These are phyloP conservation scores for Cremastinae sp. DNA, from an alignment of 2,888 invertebrate genomes.

Conservation along the genomic window DNA sequence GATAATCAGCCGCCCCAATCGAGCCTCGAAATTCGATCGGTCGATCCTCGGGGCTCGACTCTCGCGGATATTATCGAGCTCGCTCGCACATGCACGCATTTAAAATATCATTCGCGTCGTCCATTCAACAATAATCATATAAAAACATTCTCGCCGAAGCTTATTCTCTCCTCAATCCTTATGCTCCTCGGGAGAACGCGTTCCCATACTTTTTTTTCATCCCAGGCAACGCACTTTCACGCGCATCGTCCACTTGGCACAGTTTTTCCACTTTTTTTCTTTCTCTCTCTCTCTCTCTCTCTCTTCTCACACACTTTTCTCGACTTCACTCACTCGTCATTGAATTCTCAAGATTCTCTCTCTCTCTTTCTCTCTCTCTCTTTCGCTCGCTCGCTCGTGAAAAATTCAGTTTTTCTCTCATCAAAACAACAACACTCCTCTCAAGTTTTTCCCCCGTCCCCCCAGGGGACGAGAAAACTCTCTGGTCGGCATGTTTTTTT, in stretches of 20 bases:
- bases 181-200: background rate
- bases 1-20: too few relatives aligned
- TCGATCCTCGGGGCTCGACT: too few relatives aligned
- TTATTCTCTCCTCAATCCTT: background rate
- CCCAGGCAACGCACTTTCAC: conserved; percentile 50
- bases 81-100: background rate
- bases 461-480: conserved; percentile 33
- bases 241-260: conserved; percentile 60
- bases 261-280: conserved; percentile 45
- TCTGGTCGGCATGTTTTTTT: conserved; percentile 25
- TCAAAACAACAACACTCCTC: background rate
- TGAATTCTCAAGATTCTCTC: conserved; percentile 57
- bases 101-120: background rate
- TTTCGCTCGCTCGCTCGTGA: conserved; percentile 14
- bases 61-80: conserved; percentile 2
- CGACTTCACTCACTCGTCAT: conserved; percentile 52
- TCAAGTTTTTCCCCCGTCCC: conserved; percentile 10
- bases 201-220: conserved; percentile 10
- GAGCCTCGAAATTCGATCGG: background rate
- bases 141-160: conserved; percentile 20
- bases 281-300: conserved; percentile 66
- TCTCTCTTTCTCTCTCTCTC: conserved; percentile 54
- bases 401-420: conserved; percentile 6
- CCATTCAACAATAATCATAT: conserved; percentile 1
- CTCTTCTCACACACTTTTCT: conserved; percentile 72